phyloP scores from a whole-genome alignment of 2,113 vertebrate genomes.

The Podocnemis expansa region DNA sequence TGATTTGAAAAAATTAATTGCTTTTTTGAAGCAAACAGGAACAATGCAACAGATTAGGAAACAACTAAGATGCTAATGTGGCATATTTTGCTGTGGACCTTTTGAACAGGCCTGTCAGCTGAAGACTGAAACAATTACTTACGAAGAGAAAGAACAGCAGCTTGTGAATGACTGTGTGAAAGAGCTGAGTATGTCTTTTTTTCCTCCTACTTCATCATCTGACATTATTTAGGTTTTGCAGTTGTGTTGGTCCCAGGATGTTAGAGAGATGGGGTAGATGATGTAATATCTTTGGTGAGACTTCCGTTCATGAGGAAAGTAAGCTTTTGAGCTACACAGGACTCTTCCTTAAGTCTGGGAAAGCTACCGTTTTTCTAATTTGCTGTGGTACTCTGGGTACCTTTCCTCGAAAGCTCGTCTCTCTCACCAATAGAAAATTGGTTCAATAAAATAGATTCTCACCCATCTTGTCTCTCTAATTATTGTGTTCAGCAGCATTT shows the following conservation, averaged over 20 bases:
- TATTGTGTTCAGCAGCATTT: background rate
- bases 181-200: slow-evolving; percentile 90
- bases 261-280: background rate
- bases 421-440: too few species aligned
- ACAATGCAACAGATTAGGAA: slow-evolving; percentile 13
- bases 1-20: slow-evolving; percentile 2
- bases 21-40: slow-evolving; percentile 49
- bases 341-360: background rate
- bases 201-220: background rate
- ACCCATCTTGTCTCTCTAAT: too few species aligned
- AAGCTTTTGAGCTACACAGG: background rate
- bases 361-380: background rate
- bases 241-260: background rate
- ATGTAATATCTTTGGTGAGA: background rate
- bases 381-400: background rate
- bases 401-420: background rate
- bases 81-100: slow-evolving; percentile 48
- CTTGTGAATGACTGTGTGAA: slow-evolving; percentile 98
- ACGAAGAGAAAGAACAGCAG: slow-evolving; percentile 97
- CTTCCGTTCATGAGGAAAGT: background rate
- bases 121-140: slow-evolving; percentile 96
- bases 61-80: background rate
- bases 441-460: too few species aligned
- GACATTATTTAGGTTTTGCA: background rate
- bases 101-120: slow-evolving; percentile 89